Conservation (phyloP, 2,797 vertebrate species). For the Gobionotothen gibberifrons region DNA sequence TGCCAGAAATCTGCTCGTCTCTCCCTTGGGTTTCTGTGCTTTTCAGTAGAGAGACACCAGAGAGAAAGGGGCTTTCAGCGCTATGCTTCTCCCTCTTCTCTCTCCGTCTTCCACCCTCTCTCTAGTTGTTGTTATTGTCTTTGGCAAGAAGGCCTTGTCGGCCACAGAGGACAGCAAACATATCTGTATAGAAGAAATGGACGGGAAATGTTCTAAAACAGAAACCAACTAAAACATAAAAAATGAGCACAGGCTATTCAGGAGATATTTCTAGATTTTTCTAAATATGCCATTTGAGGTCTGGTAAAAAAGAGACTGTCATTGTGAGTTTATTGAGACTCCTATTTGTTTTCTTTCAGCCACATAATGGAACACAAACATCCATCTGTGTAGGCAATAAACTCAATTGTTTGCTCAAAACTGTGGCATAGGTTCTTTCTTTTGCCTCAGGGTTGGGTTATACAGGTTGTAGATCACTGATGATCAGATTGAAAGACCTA, state of each 20-base stretch:
- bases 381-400: conserved; percentile 53
- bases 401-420: conserved; percentile 43
- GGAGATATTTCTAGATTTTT: conserved; percentile 9
- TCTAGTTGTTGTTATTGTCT: conserved; percentile 52
- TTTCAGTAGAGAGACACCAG: conserved; percentile 26
- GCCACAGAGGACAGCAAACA: conserved; percentile 45
- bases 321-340: conserved; percentile 14
- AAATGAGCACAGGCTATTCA: conserved; percentile 5
- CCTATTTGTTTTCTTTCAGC: conserved; percentile 14
- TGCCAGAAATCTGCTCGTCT: conserved; percentile 51
- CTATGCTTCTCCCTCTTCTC: conserved; percentile 28
- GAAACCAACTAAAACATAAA: conserved; percentile 29
- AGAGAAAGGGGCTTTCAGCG: conserved; percentile 52
- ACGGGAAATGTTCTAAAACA: conserved; percentile 25
- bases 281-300: conserved; percentile 4
- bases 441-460: conserved; percentile 23
- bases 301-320: not conserved
- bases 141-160: conserved; percentile 40
- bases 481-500: conserved; percentile 39
- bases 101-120: conserved; percentile 16
- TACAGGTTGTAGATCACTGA: conserved; percentile 49
- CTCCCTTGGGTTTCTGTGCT: conserved; percentile 37
- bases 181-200: conserved; percentile 43
- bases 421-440: conserved; percentile 28
- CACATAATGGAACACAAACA: conserved; percentile 24